These are phyloP conservation scores for Salpingus planirostris DNA, from an alignment of 2,888 invertebrate species.

Conservation along the genomic window DNA sequence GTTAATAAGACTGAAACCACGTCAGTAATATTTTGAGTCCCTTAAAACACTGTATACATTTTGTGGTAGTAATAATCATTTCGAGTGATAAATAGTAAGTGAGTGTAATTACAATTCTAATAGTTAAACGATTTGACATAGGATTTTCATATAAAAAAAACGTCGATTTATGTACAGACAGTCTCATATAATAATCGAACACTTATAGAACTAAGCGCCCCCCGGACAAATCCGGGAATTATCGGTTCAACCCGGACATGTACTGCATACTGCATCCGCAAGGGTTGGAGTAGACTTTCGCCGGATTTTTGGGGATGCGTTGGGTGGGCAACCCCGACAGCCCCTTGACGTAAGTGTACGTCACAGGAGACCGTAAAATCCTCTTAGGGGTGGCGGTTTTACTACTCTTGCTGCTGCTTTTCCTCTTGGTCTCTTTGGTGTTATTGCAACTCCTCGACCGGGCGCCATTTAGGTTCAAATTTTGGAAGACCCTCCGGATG, in stretches of 20 bases:
- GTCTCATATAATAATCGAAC: constrained; percentile 5
- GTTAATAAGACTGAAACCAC: neutral
- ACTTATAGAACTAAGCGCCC: too few species aligned
- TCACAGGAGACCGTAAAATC: constrained; percentile 68
- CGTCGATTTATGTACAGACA: constrained; percentile 15
- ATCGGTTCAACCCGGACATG: constrained; percentile 34
- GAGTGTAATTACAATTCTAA: too few species aligned
- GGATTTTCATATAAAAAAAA: constrained; percentile 15
- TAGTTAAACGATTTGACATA: too few species aligned
- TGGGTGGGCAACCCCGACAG: constrained; percentile 75
- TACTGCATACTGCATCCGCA: constrained; percentile 36
- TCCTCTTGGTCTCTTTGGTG: constrained; percentile 29
- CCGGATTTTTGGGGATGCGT: constrained; percentile 56
- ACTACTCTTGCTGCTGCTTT: constrained; percentile 45
- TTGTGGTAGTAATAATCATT: constrained; percentile 6
- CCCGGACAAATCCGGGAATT: constrained; percentile 7
- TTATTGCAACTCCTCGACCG: constrained; percentile 58
- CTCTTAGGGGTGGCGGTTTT: constrained; percentile 61
- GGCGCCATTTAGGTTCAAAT: constrained; percentile 48
- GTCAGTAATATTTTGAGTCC: constrained; percentile 16
- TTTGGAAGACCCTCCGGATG: constrained; percentile 63
- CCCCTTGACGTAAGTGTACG: constrained; percentile 73
- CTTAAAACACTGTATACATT: constrained; percentile 15
- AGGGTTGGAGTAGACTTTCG: constrained; percentile 24
- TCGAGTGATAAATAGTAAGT: too few species aligned